Evolutionary conservation across 2,888 invertebrate species (phyloP).

Genomic region (Coecobrya sp.): DNA sequence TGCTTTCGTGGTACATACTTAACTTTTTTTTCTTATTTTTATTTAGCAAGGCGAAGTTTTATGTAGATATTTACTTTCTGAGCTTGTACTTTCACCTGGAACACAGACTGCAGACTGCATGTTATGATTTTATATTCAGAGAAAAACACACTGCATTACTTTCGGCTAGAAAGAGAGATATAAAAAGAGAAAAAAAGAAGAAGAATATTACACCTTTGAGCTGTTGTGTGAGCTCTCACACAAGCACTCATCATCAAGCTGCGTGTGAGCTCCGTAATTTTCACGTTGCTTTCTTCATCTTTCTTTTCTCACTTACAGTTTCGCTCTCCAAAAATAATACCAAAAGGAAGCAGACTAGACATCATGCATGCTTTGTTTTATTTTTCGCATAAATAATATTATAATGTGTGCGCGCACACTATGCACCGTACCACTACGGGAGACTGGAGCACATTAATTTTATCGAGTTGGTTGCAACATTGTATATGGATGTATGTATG

Average conservation of each 20-base stretch:
- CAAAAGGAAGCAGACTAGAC: not conserved
- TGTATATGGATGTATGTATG: not conserved
- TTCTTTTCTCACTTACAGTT: constrained; percentile 6
- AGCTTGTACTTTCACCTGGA: constrained; percentile 9
- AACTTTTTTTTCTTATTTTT: not conserved
- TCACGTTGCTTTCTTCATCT: not conserved
- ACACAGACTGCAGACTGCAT: not conserved
- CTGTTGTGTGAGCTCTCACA: not conserved
- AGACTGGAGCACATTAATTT: constrained; percentile 38
- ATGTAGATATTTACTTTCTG: not conserved
- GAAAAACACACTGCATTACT: not conserved
- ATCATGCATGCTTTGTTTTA: constrained; percentile 3
- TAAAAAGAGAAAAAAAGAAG: not conserved
- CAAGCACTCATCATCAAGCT: constrained; percentile 45
- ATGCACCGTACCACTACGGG: not conserved
- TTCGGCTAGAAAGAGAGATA: not conserved
- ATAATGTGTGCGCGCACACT: constrained; percentile 15
- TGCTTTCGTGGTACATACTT: not conserved
- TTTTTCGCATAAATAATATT: constrained; percentile 40
- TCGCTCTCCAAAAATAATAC: not conserved
- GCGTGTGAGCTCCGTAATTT: constrained; percentile 39
- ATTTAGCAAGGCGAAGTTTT: not conserved
- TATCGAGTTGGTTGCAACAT: not conserved
- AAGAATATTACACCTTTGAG: not conserved
- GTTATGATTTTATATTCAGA: not conserved